Percentiles rank a stretch among this genome's conserved stretches.
These are phyloP conservation scores for Tapirus terrestris DNA, from an alignment of 2,113 vertebrate species.

Conservation along the genomic window DNA sequence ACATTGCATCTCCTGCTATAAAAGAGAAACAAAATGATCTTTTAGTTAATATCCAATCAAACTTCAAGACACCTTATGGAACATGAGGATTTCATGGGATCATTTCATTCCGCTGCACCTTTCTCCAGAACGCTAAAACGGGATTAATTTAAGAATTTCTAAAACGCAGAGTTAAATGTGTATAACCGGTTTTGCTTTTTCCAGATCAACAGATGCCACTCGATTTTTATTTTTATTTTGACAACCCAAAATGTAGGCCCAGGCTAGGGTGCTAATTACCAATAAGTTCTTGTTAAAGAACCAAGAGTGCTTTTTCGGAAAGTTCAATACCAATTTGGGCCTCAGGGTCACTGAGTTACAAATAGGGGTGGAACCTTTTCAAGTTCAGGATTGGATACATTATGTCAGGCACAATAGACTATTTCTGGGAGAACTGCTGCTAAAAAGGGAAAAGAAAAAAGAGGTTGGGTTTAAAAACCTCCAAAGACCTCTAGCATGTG, in stretches of 20 bases:
- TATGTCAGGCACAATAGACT: slow-evolving; percentile 35
- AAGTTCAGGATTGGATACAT: slow-evolving; percentile 29
- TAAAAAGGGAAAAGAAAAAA: background rate
- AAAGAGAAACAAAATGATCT: slow-evolving; percentile 77
- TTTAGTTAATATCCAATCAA: slow-evolving; percentile 72
- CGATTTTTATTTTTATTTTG: slow-evolving; percentile 73
- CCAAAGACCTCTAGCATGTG: background rate
- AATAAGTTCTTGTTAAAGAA: slow-evolving; percentile 63
- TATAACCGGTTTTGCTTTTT: slow-evolving; percentile 13
- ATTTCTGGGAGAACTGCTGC: slow-evolving; percentile 31
- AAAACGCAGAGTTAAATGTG: slow-evolving; percentile 34
- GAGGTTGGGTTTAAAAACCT: slow-evolving; percentile 12
- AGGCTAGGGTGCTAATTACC: slow-evolving; percentile 58
- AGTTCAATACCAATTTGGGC: slow-evolving; percentile 61
- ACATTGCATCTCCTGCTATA: slow-evolving; percentile 52
- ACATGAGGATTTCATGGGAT: slow-evolving; percentile 60
- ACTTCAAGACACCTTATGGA: slow-evolving; percentile 64
- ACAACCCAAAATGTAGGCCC: slow-evolving; percentile 63
- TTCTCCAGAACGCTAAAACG: slow-evolving; percentile 38
- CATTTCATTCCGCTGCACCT: slow-evolving; percentile 43
- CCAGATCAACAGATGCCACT: slow-evolving; percentile 71
- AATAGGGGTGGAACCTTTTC: slow-evolving; percentile 11
- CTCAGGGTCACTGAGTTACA: slow-evolving; percentile 40
- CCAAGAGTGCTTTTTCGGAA: slow-evolving; percentile 49
- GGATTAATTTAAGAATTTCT: slow-evolving; percentile 44